Conservation (phyloP, 2,113 vertebrate genomes). For the Mirounga angustirostris region DNA sequence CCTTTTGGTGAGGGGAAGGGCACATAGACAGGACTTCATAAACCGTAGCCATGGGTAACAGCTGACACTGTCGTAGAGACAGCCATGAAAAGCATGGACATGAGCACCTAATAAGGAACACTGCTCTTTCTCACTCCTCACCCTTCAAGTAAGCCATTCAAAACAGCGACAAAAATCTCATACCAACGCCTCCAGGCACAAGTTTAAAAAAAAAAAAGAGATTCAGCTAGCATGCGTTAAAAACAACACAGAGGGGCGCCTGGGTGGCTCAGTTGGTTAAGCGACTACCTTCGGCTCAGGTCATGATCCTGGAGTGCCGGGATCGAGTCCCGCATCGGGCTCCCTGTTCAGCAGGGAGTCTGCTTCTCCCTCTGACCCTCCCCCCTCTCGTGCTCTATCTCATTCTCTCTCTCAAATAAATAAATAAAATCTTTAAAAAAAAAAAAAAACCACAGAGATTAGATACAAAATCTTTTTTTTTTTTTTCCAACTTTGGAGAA, state of each 20-base stretch:
- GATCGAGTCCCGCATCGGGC: too few relatives aligned
- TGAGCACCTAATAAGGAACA: background rate
- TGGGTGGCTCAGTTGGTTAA: too few relatives aligned
- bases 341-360: too few relatives aligned
- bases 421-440: too few relatives aligned
- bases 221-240: background rate
- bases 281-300: too few relatives aligned
- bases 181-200: background rate
- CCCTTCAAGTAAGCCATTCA: background rate
- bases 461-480: background rate
- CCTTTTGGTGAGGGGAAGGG: background rate
- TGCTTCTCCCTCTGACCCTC: too few relatives aligned
- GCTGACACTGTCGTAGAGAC: too few relatives aligned
- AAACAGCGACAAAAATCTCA: background rate
- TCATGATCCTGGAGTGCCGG: too few relatives aligned
- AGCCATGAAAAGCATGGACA: background rate
- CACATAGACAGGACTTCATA: background rate
- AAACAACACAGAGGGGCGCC: background rate
- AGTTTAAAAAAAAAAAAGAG: background rate
- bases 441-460: background rate
- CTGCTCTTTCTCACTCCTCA: background rate
- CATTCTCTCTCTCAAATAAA: too few relatives aligned
- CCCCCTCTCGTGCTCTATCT: too few relatives aligned
- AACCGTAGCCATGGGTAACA: background rate
- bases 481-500: background rate